These are phyloP conservation scores for Sitta europaea DNA, from an alignment of 2,113 vertebrate species.

Conservation along the genomic window DNA sequence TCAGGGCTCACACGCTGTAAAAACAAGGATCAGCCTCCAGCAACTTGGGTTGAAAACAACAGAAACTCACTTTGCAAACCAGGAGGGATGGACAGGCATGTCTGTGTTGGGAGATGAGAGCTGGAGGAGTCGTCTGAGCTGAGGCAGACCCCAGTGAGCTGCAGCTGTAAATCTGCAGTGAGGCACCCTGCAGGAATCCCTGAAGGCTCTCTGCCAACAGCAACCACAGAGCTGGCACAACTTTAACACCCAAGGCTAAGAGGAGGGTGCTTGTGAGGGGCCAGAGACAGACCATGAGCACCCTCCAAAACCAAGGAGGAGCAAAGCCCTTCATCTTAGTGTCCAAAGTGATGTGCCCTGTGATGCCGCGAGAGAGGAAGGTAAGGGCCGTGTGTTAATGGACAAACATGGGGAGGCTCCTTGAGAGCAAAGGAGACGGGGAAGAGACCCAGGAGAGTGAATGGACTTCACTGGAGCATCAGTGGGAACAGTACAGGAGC, in stretches of 20 bases:
- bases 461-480: not conserved
- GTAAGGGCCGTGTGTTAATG: not conserved
- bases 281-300: not conserved
- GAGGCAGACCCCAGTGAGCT: not conserved
- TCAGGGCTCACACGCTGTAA: not conserved
- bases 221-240: not conserved
- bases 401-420: not conserved
- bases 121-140: accelerated
- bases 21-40: not conserved
- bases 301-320: not conserved
- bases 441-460: not conserved
- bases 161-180: not conserved
- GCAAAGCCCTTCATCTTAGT: not conserved
- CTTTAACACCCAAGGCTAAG: not conserved
- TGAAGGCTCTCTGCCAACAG: not conserved
- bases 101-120: not conserved
- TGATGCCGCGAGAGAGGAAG: not conserved
- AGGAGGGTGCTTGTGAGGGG: accelerated
- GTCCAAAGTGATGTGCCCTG: not conserved
- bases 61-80: not conserved
- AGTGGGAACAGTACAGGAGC: not conserved
- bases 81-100: not conserved
- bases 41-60: not conserved
- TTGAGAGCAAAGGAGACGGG: not conserved
- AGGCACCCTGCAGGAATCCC: not conserved